phyloP scores from a whole-genome alignment of 1,140 invertebrate species.

The Penaeus indicus region DNA sequence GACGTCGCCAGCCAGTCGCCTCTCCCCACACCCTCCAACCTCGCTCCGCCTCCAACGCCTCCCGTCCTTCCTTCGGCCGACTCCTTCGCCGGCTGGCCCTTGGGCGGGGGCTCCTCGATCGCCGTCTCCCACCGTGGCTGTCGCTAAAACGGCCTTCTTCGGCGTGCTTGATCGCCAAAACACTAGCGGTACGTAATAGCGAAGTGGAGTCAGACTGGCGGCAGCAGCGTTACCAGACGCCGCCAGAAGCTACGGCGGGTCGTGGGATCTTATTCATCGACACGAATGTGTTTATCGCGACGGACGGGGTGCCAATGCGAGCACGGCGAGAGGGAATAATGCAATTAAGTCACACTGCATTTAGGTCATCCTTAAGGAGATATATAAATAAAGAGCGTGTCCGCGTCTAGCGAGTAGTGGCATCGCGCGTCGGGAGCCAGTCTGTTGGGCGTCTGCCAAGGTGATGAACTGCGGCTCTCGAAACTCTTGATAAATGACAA shows the following conservation, averaged over 20 bases:
- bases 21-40: too few species aligned
- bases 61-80: too few species aligned
- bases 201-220: constrained; percentile 61
- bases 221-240: constrained; percentile 39
- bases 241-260: neutral
- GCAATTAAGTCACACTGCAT: neutral
- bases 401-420: constrained; percentile 26
- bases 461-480: constrained; percentile 61
- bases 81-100: too few species aligned
- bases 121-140: too few species aligned
- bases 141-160: too few species aligned
- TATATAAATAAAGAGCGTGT: neutral
- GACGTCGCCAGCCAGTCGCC: too few species aligned
- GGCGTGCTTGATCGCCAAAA: constrained; percentile 7
- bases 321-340: neutral
- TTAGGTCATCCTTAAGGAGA: neutral
- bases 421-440: constrained; percentile 44
- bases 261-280: constrained; percentile 11
- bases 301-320: neutral
- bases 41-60: too few species aligned
- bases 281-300: constrained; percentile 15
- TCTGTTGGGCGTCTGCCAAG: constrained; percentile 62
- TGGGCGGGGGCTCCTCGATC: too few species aligned
- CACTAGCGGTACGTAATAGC: constrained; percentile 28
- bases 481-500: constrained; percentile 62